Evolutionary conservation across 2,888 invertebrate genomes (phyloP).

Genomic region (Barypeithes pellucidus): DNA sequence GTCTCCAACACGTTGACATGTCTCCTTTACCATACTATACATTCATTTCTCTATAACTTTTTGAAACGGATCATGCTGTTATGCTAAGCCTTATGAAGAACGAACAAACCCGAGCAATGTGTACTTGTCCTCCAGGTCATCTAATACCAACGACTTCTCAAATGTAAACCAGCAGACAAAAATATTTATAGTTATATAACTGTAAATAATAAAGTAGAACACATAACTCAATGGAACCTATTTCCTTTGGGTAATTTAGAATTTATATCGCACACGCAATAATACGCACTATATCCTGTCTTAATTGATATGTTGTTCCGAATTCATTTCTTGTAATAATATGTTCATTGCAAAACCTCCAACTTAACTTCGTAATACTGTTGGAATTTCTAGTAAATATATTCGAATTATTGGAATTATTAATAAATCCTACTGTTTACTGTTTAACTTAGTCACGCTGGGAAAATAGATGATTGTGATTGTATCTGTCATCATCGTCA

Average conservation of each 20-base stretch:
- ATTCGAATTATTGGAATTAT: neutral
- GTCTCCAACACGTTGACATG: too few relatives aligned
- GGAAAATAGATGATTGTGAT: neutral
- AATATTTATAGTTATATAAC: too few relatives aligned
- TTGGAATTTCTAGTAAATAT: neutral
- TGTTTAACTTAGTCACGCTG: slow-evolving; percentile 5
- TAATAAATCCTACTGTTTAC: slow-evolving; percentile 7
- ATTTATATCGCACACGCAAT: neutral
- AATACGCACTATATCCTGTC: slow-evolving; percentile 17
- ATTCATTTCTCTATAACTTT: too few relatives aligned
- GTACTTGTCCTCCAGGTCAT: too few relatives aligned
- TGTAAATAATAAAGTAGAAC: too few relatives aligned
- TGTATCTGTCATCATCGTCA: neutral
- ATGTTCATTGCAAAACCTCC: slow-evolving; percentile 1
- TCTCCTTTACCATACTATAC: too few relatives aligned
- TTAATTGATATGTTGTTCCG: slow-evolving; percentile 10
- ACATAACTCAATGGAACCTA: neutral
- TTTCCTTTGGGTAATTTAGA: neutral
- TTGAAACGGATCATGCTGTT: too few relatives aligned
- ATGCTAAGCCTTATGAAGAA: too few relatives aligned
- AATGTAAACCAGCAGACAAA: too few relatives aligned
- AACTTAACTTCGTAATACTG: neutral
- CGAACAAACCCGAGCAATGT: too few relatives aligned
- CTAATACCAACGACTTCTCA: neutral
- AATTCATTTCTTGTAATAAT: slow-evolving; percentile 7